Evolutionary conservation across 1,140 invertebrate genomes (phyloP), one percentile per base, ranked within the genome.

Genomic region (Triops cancriformis): DNA sequence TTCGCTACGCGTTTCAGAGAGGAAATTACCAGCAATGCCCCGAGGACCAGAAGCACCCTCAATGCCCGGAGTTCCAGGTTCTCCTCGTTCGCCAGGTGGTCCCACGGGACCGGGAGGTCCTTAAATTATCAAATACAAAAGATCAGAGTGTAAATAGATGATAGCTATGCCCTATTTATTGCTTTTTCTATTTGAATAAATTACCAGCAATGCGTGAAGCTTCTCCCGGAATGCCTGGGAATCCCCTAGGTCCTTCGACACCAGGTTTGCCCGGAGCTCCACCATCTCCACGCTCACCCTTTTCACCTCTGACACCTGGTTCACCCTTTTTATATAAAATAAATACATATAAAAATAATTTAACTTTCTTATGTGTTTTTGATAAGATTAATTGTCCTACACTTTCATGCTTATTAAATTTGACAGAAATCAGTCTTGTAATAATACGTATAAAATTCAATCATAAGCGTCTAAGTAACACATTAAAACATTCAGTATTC

Each of bases 31-130:
- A 45, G 23, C 26, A 72, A 77, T 31, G 42, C 41, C 43, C 26
- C 73, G 28, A 28, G 73, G n/a, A 14, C 31, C 82, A 72, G 79
- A 74, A 51, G 81, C 81, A 45, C 83, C 83, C 81, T 84, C 83
- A 26, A 80, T 78, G 43, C 83, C 83, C 43, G 82, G 76, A 2
- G 79, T 76, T 64, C 86, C 85, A 83, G 82, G 80, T 43, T 77
- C 79, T 23, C 83, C 82, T 45, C 80, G 72, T 31, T 81, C 81
- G 73, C 82, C 82, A 72, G 81, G 80, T 0, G 78, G 76, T 79
- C 83, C 83, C 41, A 72, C 31, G 18, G 80, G 80, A n/a, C 84
- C 84, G 37, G 77, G 74, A 2, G 80, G 80, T 73, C 84, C 84
- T 64, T 7, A 1, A 6, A 12, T 23, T 74, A 28, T n/a, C 26